Percentiles rank a stretch among this genome's conserved stretches.
Evolutionary conservation across 92 coral and sea anemone genomes (phyloP).

Genomic region (Epizoanthus ramosus): DNA sequence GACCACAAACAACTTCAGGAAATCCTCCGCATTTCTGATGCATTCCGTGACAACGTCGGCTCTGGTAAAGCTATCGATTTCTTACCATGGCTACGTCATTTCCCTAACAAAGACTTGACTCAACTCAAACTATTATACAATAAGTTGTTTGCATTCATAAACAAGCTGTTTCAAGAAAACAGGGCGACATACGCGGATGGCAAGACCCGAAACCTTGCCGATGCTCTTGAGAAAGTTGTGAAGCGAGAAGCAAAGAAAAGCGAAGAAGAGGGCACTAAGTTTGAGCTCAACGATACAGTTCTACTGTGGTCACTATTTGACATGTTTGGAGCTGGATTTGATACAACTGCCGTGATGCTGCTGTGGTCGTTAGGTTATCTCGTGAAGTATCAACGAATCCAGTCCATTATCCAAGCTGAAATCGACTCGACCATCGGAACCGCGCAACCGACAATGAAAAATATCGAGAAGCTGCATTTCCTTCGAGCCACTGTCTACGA

Average conservation of each 20-base stretch:
- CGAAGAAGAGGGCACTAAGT: not conserved
- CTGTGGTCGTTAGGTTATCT: constrained; percentile 52
- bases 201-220: constrained; percentile 25
- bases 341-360: constrained; percentile 55
- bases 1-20: constrained; percentile 45
- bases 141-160: not conserved
- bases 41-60: constrained; percentile 49
- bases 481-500: constrained; percentile 57
- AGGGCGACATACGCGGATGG: constrained; percentile 15
- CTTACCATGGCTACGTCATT: constrained; percentile 54
- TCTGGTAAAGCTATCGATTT: constrained; percentile 56
- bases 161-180: constrained; percentile 20
- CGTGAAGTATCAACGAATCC: constrained; percentile 50
- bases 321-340: constrained; percentile 60
- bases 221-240: constrained; percentile 20
- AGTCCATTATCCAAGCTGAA: constrained; percentile 53
- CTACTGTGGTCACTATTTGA: constrained; percentile 31
- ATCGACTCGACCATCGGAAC: constrained; percentile 54
- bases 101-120: constrained; percentile 31
- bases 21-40: constrained; percentile 48
- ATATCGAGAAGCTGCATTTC: constrained; percentile 43
- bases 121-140: constrained; percentile 1
- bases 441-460: constrained; percentile 41
- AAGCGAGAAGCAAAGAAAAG: constrained; percentile 13
- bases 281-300: constrained; percentile 6